phyloP scores from a whole-genome alignment of 2,113 vertebrate species.

The Hyla sarda region DNA sequence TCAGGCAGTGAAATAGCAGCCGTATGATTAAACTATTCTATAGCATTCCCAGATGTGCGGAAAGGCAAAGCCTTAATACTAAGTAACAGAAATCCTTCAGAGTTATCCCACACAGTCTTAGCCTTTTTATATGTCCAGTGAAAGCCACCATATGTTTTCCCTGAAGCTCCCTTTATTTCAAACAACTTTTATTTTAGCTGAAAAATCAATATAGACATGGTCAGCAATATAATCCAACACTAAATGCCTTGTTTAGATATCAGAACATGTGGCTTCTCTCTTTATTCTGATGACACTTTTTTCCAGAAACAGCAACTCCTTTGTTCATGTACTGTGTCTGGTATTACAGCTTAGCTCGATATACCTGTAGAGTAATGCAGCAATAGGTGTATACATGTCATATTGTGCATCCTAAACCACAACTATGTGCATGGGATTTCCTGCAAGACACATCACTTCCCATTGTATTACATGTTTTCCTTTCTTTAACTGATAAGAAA shows the following conservation, averaged over 20 bases:
- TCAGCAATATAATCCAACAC: background rate
- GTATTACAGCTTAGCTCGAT: no score
- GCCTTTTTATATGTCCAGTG: conserved; percentile 47
- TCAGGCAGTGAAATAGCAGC: conserved; percentile 69
- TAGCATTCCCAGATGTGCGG: conserved; percentile 68
- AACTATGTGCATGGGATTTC: no score
- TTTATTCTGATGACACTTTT: background rate
- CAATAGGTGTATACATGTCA: no score
- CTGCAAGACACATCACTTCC: no score
- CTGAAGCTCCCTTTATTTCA: conserved; percentile 17
- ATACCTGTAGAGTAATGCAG: no score
- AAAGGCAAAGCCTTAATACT: conserved; percentile 52
- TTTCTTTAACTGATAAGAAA: no score
- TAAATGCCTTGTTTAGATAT: conserved; percentile 8
- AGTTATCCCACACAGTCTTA: conserved; percentile 29
- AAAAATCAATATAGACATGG: conserved; percentile 29
- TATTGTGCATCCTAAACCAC: no score
- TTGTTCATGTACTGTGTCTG: background rate
- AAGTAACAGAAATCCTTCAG: conserved; percentile 61
- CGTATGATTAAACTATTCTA: conserved; percentile 72
- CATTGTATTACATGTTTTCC: no score
- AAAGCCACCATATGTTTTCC: conserved; percentile 47
- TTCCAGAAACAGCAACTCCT: background rate
- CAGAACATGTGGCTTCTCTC: background rate
- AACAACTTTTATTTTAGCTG: conserved; percentile 19